Evolutionary conservation across 2,113 vertebrate genomes (phyloP).

Genomic region (Mormyrus iriodes): DNA sequence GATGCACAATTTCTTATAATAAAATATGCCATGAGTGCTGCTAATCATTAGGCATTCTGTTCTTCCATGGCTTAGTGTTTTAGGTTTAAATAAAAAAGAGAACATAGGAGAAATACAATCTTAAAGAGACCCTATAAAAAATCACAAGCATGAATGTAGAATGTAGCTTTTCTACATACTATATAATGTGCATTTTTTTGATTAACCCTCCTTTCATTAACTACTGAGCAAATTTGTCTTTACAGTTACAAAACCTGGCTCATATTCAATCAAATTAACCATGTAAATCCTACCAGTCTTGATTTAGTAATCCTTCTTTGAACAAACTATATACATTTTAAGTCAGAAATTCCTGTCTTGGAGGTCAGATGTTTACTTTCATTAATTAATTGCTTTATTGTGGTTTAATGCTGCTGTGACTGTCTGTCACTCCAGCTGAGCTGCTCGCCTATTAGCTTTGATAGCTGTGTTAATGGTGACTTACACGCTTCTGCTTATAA

Average conservation of each 20-base stretch:
- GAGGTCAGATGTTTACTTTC: background rate
- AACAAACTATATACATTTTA: background rate
- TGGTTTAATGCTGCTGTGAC: background rate
- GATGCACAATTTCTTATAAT: background rate
- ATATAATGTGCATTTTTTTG: background rate
- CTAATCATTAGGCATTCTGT: background rate
- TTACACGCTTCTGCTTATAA: background rate
- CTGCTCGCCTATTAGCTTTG: background rate
- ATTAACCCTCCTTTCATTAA: background rate
- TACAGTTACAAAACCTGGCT: background rate
- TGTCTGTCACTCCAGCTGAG: background rate
- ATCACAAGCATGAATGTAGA: background rate
- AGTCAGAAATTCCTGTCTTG: background rate
- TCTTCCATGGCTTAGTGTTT: background rate
- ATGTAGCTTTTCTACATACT: background rate
- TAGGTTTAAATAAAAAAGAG: background rate
- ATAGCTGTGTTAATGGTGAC: background rate
- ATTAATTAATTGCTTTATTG: background rate
- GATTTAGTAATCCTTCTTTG: background rate
- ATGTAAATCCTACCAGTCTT: background rate
- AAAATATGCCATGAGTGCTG: background rate
- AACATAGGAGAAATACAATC: background rate
- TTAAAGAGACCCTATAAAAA: background rate
- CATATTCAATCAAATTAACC: no score
- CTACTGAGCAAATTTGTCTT: background rate